A percentile compares a stretch with the other conserved stretches of the same genome.
These are phyloP conservation scores for Xestia sexstrigata DNA, from an alignment of 2,888 invertebrate genomes.

Conservation along the genomic window DNA sequence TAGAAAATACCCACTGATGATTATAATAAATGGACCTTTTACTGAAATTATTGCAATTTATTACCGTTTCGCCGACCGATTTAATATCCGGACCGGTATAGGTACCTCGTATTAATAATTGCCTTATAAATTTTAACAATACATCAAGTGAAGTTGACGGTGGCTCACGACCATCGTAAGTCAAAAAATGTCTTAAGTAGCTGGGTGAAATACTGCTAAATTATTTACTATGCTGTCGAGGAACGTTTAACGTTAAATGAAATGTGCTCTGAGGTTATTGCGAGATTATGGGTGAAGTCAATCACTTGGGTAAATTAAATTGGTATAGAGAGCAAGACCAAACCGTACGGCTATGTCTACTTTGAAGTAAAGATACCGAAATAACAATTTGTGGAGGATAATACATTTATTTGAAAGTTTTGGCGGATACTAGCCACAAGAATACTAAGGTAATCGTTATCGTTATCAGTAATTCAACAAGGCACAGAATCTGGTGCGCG, in stretches of 20 bases:
- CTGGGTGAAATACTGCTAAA: slow-evolving; percentile 35
- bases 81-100: slow-evolving; percentile 68
- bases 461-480: slow-evolving; percentile 71
- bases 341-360: neutral
- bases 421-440: slow-evolving; percentile 40
- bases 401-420: slow-evolving; percentile 32
- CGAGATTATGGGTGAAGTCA: slow-evolving; percentile 46
- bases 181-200: slow-evolving; percentile 71
- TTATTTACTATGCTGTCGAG: slow-evolving; percentile 44
- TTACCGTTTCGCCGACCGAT: slow-evolving; percentile 63
- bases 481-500: slow-evolving; percentile 68
- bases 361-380: slow-evolving; percentile 3
- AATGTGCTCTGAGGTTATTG: slow-evolving; percentile 36
- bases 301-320: slow-evolving; percentile 21
- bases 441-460: slow-evolving; percentile 65
- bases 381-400: slow-evolving; percentile 4
- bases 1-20: slow-evolving; percentile 64
- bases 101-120: slow-evolving; percentile 74
- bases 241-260: slow-evolving; percentile 30
- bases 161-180: slow-evolving; percentile 72
- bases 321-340: neutral
- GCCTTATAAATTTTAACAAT: slow-evolving; percentile 74
- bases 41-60: slow-evolving; percentile 69
- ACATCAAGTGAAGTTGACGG: slow-evolving; percentile 73
- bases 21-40: slow-evolving; percentile 66